Conservation (phyloP, 2,113 vertebrate species). For the Nyctereutes procyonoides region DNA sequence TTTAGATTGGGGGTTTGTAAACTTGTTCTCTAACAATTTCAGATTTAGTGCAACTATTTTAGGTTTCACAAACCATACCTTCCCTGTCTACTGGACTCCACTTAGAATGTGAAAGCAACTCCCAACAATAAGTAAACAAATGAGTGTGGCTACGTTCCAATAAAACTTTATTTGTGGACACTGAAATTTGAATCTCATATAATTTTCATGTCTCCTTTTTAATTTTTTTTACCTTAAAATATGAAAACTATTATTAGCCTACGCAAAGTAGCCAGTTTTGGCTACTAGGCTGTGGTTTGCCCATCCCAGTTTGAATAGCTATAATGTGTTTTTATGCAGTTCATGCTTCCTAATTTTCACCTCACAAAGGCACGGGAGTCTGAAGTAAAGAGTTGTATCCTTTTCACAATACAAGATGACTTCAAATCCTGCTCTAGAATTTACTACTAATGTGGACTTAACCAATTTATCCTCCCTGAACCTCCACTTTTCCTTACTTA, state of each 20-base stretch:
- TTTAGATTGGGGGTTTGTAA: neutral
- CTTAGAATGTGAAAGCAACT: neutral
- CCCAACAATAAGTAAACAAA: neutral
- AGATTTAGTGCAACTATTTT: neutral
- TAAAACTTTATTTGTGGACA: neutral
- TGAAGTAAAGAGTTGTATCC: neutral
- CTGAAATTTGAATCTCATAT: neutral
- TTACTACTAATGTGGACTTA: neutral
- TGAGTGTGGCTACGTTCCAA: neutral
- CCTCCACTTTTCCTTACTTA: neutral
- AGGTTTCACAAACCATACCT: neutral
- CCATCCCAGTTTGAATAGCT: neutral
- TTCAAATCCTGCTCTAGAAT: neutral
- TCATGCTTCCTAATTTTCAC: neutral
- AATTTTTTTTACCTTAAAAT: slow-evolving; percentile 8
- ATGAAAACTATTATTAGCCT: neutral
- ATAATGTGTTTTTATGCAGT: neutral
- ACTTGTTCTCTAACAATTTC: neutral
- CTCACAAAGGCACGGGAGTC: neutral
- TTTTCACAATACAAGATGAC: neutral
- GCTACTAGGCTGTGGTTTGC: neutral
- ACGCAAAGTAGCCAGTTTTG: neutral
- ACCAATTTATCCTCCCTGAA: neutral
- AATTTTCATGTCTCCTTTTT: neutral
- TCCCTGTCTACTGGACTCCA: neutral